A percentile compares a stretch with the other conserved stretches of the same genome.
Evolutionary conservation across 2,113 vertebrate genomes (phyloP).

Genomic region (Chaetodon auriga): DNA sequence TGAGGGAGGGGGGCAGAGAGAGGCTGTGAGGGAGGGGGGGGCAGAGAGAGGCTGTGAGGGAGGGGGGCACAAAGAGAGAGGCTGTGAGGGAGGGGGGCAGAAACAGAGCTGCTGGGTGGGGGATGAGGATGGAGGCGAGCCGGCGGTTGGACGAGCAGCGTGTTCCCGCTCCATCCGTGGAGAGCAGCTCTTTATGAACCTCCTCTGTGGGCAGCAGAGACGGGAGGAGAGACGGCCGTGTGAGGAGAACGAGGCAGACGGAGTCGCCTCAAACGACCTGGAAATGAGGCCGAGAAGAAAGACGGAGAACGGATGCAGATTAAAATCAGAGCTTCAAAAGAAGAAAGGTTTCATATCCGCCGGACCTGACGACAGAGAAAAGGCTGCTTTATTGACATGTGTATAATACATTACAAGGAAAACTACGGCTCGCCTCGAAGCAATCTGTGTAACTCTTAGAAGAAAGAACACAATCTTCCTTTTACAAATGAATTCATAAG

Average conservation of each 20-base stretch:
- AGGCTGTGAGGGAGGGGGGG: conserved; percentile 48
- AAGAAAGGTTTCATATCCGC: not conserved
- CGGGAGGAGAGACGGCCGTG: not conserved
- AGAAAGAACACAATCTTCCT: not conserved
- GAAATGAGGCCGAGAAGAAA: not conserved
- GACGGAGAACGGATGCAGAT: not conserved
- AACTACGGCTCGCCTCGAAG: not conserved
- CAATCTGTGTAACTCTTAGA: no score
- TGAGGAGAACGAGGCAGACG: not conserved
- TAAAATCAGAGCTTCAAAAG: not conserved
- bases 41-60: not conserved
- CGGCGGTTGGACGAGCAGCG: conserved; percentile 36
- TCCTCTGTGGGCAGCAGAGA: conserved; percentile 38
- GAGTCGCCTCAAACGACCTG: not conserved
- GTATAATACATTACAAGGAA: not conserved
- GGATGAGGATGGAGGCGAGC: conserved; percentile 11
- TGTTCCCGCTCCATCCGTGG: conserved; percentile 28
- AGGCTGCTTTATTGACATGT: not conserved
- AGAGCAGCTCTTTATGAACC: conserved; percentile 50
- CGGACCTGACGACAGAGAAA: not conserved
- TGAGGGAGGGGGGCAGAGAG: conserved; percentile 55
- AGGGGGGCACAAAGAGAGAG: not conserved
- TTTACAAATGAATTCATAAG: not conserved
- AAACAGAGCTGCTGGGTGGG: conserved; percentile 13
- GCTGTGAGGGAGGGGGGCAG: no score